A percentile compares a stretch with the other conserved stretches of the same genome.
Evolutionary conservation across 2,797 vertebrate species (phyloP).

Genomic region (Smutsia temminckii): DNA sequence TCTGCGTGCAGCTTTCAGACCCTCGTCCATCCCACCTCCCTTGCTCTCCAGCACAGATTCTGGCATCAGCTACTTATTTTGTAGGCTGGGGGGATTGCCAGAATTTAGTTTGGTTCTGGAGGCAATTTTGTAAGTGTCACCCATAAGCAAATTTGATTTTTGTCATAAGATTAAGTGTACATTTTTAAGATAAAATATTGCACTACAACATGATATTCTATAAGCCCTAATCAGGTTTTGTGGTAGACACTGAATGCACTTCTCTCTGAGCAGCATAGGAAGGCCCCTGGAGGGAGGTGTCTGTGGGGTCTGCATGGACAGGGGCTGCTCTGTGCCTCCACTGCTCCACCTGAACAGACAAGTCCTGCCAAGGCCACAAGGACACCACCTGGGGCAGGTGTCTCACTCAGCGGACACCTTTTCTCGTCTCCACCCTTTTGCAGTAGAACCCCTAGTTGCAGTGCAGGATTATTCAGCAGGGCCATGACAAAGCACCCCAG

Average conservation of each 20-base stretch:
- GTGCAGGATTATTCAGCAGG: background rate
- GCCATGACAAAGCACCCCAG: background rate
- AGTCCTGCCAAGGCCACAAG: background rate
- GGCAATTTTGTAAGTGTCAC: background rate
- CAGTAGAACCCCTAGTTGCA: too few species aligned
- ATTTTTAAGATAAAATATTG: background rate
- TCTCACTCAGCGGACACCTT: too few species aligned
- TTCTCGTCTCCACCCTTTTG: background rate
- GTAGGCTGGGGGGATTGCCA: background rate
- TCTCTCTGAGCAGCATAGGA: background rate
- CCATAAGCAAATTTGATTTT: background rate
- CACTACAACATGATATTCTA: too few species aligned
- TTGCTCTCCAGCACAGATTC: background rate
- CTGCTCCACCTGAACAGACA: background rate
- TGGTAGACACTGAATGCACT: too few species aligned
- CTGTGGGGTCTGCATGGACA: background rate
- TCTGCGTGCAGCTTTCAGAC: background rate
- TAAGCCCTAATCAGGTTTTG: background rate
- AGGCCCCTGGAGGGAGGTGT: background rate
- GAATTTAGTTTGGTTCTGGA: background rate
- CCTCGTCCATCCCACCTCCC: background rate
- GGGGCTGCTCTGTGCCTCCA: background rate
- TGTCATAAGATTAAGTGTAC: background rate
- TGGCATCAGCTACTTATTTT: rapidly evolving
- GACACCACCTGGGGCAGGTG: background rate